These are phyloP conservation scores for Agraylea sexmaculata DNA, from an alignment of 1,140 invertebrate genomes.

Conservation along the genomic window DNA sequence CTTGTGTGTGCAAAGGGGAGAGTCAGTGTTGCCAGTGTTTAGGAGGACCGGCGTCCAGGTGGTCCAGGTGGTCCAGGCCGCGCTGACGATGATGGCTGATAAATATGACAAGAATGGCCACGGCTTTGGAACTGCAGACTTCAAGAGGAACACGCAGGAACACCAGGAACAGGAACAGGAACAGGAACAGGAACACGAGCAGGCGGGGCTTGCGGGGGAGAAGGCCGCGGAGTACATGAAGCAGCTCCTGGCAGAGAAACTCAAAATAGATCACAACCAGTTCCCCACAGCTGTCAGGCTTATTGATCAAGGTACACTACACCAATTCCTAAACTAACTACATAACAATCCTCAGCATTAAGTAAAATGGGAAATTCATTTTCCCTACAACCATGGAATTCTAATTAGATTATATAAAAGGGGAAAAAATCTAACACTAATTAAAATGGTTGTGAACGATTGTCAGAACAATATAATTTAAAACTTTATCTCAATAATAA, in stretches of 20 bases:
- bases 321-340: no score
- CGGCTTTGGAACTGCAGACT: slow-evolving; percentile 15
- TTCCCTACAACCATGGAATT: no score
- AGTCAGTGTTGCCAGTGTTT: no score
- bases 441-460: no score
- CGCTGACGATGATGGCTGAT: slow-evolving; percentile 12
- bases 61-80: background rate
- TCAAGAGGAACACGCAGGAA: slow-evolving; percentile 17
- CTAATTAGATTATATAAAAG: no score
- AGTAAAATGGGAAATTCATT: no score
- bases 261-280: slow-evolving; percentile 53
- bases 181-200: slow-evolving; percentile 3
- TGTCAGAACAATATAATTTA: no score
- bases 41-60: no score
- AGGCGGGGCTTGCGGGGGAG: slow-evolving; percentile 26
- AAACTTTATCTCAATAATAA: slow-evolving; percentile 21
- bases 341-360: no score
- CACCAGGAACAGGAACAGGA: slow-evolving; percentile 8
- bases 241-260: slow-evolving; percentile 62
- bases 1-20: no score
- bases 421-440: no score
- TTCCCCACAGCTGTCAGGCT: slow-evolving; percentile 56
- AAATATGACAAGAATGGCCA: slow-evolving; percentile 21
- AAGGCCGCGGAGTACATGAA: slow-evolving; percentile 66
- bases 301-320: slow-evolving; percentile 53